A percentile compares a stretch with the other conserved stretches of the same genome.
Conservation (phyloP, 2,797 vertebrate species). For the Eupleurogrammus muticus region DNA sequence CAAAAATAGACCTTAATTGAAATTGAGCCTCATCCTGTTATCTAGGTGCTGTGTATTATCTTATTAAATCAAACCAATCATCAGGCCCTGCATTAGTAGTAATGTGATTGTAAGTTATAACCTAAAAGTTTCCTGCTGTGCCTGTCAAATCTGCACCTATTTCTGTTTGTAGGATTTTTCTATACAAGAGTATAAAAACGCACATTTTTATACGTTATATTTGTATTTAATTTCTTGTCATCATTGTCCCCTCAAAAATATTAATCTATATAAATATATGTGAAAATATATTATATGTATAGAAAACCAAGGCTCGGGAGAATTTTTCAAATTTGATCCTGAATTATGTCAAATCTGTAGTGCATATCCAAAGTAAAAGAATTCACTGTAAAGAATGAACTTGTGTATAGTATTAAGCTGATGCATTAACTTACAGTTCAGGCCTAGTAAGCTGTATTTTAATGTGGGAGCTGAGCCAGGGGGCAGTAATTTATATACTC, state of each 20-base stretch:
- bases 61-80: constrained; percentile 49
- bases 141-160: constrained; percentile 47
- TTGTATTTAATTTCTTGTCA: too few species aligned
- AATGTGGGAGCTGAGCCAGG: neutral
- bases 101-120: constrained; percentile 67
- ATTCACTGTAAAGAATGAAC: too few species aligned
- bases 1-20: constrained; percentile 52
- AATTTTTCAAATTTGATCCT: too few species aligned
- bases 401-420: too few species aligned
- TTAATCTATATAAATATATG: too few species aligned
- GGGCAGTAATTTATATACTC: neutral
- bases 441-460: neutral
- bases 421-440: too few species aligned
- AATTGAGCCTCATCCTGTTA: constrained; percentile 50
- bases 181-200: constrained; percentile 4
- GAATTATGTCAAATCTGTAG: too few species aligned
- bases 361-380: too few species aligned
- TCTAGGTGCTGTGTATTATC: constrained; percentile 50
- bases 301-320: too few species aligned
- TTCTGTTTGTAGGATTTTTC: constrained; percentile 26
- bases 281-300: too few species aligned
- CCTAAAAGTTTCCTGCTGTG: constrained; percentile 74
- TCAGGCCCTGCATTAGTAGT: constrained; percentile 62
- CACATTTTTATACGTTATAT: too few species aligned
- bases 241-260: too few species aligned